Conservation (phyloP, 2,797 vertebrate genomes). For the Eulemur albifrons region DNA sequence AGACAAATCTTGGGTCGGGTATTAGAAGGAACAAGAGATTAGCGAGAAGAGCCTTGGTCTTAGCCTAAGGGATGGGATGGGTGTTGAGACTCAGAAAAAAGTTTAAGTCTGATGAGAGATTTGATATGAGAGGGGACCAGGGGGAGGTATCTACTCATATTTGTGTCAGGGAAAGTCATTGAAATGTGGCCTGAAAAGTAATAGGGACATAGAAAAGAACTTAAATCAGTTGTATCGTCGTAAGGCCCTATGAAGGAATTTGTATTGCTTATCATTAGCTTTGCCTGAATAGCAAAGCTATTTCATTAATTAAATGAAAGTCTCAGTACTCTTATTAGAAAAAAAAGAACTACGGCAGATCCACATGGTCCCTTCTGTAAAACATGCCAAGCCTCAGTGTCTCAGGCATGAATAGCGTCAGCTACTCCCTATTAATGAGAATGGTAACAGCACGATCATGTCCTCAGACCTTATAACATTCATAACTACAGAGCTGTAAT, state of each 20-base stretch:
- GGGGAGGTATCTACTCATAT: not conserved
- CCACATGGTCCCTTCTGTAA: not conserved
- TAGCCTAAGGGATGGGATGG: not conserved
- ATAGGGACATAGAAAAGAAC: not conserved
- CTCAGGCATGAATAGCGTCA: not conserved
- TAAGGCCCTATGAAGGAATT: not conserved
- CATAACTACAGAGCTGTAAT: not conserved
- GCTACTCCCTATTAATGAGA: not conserved
- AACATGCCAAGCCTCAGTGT: not conserved
- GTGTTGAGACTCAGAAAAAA: not conserved
- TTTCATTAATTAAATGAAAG: constrained; percentile 57
- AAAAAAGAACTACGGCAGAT: not conserved
- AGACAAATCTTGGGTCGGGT: not conserved
- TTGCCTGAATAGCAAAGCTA: constrained; percentile 48
- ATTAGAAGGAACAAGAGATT: not conserved
- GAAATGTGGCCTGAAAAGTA: not conserved
- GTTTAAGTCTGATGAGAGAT: not conserved
- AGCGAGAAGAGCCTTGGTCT: not conserved
- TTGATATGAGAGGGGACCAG: not conserved
- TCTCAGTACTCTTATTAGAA: constrained; percentile 12
- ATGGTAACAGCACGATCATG: not conserved
- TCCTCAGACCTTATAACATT: not conserved
- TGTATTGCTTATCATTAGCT: constrained; percentile 36
- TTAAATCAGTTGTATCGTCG: not conserved
- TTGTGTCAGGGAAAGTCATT: not conserved